A percentile compares a stretch with the other conserved stretches of the same genome.
These are phyloP conservation scores for Hippolais icterina DNA, from an alignment of 2,113 vertebrate species.

Conservation along the genomic window DNA sequence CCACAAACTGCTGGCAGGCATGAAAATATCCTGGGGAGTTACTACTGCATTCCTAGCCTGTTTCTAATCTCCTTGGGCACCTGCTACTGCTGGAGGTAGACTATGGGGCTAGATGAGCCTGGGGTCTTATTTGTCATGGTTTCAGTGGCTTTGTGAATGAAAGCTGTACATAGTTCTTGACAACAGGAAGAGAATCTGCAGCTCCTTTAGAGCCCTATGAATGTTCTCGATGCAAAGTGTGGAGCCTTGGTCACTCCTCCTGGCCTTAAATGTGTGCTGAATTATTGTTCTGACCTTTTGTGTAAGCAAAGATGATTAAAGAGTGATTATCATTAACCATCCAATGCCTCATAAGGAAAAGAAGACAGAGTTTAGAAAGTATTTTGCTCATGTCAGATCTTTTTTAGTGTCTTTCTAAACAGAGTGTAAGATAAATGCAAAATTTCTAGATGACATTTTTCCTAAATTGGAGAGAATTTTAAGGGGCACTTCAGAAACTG, in stretches of 20 bases:
- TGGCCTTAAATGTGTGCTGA: not conserved
- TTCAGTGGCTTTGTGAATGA: not conserved
- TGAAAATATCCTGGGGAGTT: not conserved
- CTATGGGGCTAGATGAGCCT: not conserved
- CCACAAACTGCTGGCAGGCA: not conserved
- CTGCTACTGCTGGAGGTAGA: not conserved
- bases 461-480: not conserved
- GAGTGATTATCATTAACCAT: not conserved
- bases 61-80: not conserved
- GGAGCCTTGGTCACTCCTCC: not conserved
- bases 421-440: not conserved
- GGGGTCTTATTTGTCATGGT: not conserved
- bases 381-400: not conserved
- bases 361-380: not conserved
- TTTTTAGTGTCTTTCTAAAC: not conserved
- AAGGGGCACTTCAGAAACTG: not conserved
- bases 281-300: not conserved
- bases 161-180: not conserved
- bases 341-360: not conserved
- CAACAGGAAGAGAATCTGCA: not conserved
- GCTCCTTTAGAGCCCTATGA: not conserved
- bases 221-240: not conserved
- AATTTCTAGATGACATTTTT: not conserved
- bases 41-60: not conserved
- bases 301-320: not conserved